phyloP scores from a whole-genome alignment of 2,888 invertebrate species.

The Apamea sordens region DNA sequence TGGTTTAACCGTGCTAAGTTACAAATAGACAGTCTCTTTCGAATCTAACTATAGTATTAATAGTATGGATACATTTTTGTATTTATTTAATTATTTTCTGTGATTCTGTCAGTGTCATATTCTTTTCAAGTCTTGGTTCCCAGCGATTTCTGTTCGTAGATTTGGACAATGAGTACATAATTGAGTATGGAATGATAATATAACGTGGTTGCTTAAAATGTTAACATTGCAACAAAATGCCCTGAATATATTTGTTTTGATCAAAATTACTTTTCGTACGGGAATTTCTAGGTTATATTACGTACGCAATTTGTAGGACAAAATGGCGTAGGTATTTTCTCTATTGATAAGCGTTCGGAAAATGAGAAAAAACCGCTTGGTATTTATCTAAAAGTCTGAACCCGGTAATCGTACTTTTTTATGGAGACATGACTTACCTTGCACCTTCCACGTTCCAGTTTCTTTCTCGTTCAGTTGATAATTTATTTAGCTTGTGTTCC shows the following conservation, averaged over 20 bases:
- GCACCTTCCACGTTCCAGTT: constrained; percentile 62
- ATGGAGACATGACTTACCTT: constrained; percentile 42
- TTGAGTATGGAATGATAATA: constrained; percentile 4
- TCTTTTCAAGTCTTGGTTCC: background rate
- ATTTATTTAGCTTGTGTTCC: constrained; percentile 54
- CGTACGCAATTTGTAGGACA: constrained; percentile 35
- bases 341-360: background rate
- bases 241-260: constrained; percentile 40
- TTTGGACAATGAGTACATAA: background rate
- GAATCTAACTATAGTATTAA: no score
- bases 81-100: background rate
- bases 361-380: background rate
- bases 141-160: background rate
- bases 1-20: background rate
- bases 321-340: constrained; percentile 54
- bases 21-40: background rate
- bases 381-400: background rate
- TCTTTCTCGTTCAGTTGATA: constrained; percentile 39
- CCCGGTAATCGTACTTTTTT: background rate
- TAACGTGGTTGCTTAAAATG: constrained; percentile 55
- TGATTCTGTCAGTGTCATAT: constrained; percentile 8
- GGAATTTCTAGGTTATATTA: constrained; percentile 54
- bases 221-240: constrained; percentile 38
- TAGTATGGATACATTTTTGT: background rate
- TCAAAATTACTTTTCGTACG: constrained; percentile 11